Percentiles rank a stretch among this genome's conserved stretches.
Evolutionary conservation across 2,113 vertebrate genomes (phyloP).

Genomic region (Laticauda colubrina): DNA sequence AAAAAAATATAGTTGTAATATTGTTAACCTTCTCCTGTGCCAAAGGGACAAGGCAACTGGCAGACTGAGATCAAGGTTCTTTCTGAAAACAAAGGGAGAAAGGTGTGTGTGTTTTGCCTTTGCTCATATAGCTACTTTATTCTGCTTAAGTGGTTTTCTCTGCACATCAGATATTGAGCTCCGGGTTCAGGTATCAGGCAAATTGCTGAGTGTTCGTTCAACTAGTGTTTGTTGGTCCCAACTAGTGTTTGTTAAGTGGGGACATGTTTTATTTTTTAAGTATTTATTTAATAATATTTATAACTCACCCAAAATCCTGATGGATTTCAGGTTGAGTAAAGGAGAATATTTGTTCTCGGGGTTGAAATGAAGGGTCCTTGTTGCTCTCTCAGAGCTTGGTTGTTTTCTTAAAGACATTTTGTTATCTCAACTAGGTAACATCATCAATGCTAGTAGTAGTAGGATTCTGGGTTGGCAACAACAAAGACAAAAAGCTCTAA

Average conservation of each 20-base stretch:
- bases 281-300: neutral
- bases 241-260: neutral
- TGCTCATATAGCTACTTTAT: conserved; percentile 1
- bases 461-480: neutral
- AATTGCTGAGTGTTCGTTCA: conserved; percentile 2
- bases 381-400: too few relatives aligned
- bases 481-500: neutral
- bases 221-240: neutral
- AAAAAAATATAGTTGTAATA: too few relatives aligned
- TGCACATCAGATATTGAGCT: conserved; percentile 36
- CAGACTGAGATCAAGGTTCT: neutral
- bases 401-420: too few relatives aligned
- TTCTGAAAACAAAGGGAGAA: conserved; percentile 17
- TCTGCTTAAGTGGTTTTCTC: neutral
- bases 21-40: too few relatives aligned
- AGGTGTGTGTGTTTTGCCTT: neutral
- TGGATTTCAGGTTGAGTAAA: neutral
- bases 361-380: too few relatives aligned
- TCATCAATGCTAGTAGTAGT: too few relatives aligned
- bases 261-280: neutral
- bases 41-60: neutral
- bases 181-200: fast-evolving
- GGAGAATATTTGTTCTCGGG: too few relatives aligned
- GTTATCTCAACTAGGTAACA: too few relatives aligned
- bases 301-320: neutral